Conservation (phyloP, 2,113 vertebrate genomes). For the Archocentrus centrarchus region DNA sequence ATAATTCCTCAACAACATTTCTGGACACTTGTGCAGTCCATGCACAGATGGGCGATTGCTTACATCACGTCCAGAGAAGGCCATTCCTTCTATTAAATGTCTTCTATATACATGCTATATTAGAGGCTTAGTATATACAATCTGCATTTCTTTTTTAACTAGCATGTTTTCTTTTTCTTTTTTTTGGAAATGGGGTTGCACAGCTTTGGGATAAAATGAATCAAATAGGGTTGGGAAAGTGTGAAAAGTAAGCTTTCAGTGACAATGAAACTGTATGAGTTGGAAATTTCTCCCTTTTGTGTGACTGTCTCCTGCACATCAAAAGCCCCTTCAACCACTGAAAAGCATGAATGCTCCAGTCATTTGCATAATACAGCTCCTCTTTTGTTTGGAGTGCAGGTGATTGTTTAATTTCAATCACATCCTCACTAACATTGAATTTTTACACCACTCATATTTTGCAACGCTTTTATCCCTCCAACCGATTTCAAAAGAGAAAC, state of each 20-base stretch:
- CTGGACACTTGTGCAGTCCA: too few species aligned
- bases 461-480: slow-evolving; percentile 26
- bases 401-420: slow-evolving; percentile 67
- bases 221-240: slow-evolving; percentile 2
- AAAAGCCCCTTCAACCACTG: slow-evolving; percentile 54
- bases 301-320: slow-evolving; percentile 34
- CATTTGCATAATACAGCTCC: slow-evolving; percentile 58
- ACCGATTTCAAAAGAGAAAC: not conserved
- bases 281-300: slow-evolving; percentile 61
- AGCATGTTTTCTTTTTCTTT: not conserved
- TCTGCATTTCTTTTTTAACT: not conserved
- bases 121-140: not conserved
- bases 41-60: not conserved
- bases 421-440: slow-evolving; percentile 43
- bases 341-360: slow-evolving; percentile 34
- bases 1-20: too few species aligned
- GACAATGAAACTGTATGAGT: slow-evolving; percentile 38
- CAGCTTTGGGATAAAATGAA: not conserved
- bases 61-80: not conserved
- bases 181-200: not conserved
- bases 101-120: not conserved
- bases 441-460: slow-evolving; percentile 44
- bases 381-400: slow-evolving; percentile 45
- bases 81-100: not conserved
- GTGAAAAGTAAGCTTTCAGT: slow-evolving; percentile 7